Conservation (phyloP, 2,797 vertebrate genomes). For the Epinephelus awoara region DNA sequence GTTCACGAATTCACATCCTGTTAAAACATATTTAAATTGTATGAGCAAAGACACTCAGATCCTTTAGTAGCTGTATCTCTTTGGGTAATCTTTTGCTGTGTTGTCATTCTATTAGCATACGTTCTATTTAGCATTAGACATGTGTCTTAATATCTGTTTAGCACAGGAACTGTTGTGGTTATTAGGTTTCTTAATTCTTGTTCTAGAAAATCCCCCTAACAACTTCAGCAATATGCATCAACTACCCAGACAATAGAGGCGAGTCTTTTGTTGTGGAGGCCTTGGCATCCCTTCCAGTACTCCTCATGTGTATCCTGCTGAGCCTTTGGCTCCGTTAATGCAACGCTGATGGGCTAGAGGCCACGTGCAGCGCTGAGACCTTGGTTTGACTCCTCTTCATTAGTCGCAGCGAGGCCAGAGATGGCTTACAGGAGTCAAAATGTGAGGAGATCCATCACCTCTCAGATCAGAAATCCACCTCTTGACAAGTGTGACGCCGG, state of each 20-base stretch:
- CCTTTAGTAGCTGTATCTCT: too few species aligned
- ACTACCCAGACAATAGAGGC: background rate
- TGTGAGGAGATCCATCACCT: conserved; percentile 35
- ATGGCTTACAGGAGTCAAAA: conserved; percentile 44
- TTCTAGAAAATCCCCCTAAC: background rate
- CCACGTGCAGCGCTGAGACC: conserved; percentile 54
- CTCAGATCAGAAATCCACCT: conserved; percentile 25
- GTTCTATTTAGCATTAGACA: too few species aligned
- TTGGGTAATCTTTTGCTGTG: too few species aligned
- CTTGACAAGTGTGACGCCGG: background rate
- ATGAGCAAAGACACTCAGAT: background rate
- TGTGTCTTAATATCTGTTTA: too few species aligned
- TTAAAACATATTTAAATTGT: background rate
- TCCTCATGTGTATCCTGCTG: background rate
- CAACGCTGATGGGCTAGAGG: background rate
- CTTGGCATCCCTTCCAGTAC: background rate
- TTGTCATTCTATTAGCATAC: too few species aligned
- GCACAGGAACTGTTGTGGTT: background rate
- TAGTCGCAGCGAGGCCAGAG: conserved; percentile 19
- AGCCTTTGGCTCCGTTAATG: background rate
- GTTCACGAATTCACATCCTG: background rate
- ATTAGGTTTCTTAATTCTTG: too few species aligned
- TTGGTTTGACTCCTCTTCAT: conserved; percentile 47
- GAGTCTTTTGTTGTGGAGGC: background rate
- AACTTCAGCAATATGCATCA: background rate